A percentile compares a stretch with the other conserved stretches of the same genome.
These are phyloP conservation scores for Philopotamus ludificatus DNA, from an alignment of 1,140 invertebrate genomes.

Conservation along the genomic window DNA sequence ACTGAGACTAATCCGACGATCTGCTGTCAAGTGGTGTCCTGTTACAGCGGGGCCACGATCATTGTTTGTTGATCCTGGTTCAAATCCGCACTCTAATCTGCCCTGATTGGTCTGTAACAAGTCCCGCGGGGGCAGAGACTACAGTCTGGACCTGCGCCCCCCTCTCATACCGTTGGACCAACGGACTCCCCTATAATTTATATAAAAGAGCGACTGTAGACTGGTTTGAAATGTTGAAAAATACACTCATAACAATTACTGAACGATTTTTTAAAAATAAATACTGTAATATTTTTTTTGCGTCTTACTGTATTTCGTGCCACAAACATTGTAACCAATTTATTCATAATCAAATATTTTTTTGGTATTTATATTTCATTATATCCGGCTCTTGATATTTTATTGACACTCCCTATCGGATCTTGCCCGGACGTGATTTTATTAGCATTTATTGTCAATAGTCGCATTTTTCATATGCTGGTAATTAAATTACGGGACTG, in stretches of 20 bases:
- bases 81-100: conserved; percentile 2
- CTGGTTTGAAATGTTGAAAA: too few species aligned
- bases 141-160: conserved; percentile 1
- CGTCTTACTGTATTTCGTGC: too few species aligned
- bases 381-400: too few species aligned
- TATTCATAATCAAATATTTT: too few species aligned
- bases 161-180: neutral
- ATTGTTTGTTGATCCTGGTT: conserved; percentile 1
- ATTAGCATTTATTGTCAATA: neutral
- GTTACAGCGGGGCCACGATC: conserved; percentile 8
- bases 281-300: too few species aligned
- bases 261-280: too few species aligned
- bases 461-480: neutral
- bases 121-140: conserved; percentile 14
- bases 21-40: conserved; percentile 9
- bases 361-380: too few species aligned
- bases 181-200: too few species aligned
- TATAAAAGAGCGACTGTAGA: too few species aligned
- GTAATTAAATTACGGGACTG: neutral
- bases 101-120: conserved; percentile 24
- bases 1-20: conserved; percentile 17
- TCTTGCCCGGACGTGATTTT: neutral
- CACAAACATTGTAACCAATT: too few species aligned
- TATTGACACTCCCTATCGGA: neutral
- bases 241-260: too few species aligned